phyloP scores from a whole-genome alignment of 2,888 invertebrate species.

The Adineta ricciae region DNA sequence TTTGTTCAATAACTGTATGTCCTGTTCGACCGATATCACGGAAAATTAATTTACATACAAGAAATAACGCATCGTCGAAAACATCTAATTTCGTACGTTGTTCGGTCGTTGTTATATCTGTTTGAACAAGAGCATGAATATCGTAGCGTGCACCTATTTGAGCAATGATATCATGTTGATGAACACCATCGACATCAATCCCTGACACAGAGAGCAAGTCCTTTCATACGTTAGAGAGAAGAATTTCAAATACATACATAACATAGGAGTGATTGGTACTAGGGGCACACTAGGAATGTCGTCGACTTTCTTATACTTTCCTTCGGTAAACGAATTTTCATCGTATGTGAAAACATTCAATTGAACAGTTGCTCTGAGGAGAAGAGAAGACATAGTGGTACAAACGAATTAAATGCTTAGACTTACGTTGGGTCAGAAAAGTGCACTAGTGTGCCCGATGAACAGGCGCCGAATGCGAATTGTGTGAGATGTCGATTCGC shows the following conservation, averaged over 20 bases:
- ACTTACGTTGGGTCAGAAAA: constrained; percentile 17
- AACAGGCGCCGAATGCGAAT: not conserved
- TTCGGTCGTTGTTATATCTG: constrained; percentile 16
- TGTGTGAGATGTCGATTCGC: not conserved
- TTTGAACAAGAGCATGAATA: not conserved
- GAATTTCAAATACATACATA: not conserved
- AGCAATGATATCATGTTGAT: not conserved
- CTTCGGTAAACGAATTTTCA: constrained; percentile 9
- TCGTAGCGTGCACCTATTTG: constrained; percentile 1
- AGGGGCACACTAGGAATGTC: not conserved
- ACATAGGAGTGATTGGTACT: not conserved
- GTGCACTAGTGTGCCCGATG: not conserved
- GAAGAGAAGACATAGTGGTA: not conserved
- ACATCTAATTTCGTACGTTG: constrained; percentile 17
- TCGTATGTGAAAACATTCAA: not conserved
- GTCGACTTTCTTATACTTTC: not conserved
- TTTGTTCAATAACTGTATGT: constrained; percentile 16
- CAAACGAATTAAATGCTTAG: not conserved
- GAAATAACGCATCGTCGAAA: constrained; percentile 8
- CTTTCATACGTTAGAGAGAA: no score
- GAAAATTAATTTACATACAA: constrained; percentile 19
- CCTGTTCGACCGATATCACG: not conserved
- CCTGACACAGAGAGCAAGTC: no score
- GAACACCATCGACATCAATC: constrained; percentile 8
- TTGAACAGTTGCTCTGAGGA: not conserved